phyloP scores from a whole-genome alignment of 2,888 invertebrate species.

The Acronicta alni region DNA sequence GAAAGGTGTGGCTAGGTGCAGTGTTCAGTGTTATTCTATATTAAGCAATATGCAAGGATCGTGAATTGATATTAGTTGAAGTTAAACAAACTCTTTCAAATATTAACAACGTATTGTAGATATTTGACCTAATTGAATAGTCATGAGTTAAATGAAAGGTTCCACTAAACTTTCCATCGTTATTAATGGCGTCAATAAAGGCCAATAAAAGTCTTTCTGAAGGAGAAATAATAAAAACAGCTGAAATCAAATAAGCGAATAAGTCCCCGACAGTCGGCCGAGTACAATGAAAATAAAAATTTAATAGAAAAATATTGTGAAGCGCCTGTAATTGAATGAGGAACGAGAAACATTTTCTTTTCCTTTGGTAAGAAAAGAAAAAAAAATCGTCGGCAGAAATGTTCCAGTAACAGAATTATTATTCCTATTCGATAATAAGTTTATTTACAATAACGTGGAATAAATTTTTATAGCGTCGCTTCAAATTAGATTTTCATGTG shows the following conservation, averaged over 20 bases:
- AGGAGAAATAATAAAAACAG: constrained; percentile 51
- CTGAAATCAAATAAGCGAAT: constrained; percentile 76
- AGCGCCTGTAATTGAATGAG: constrained; percentile 81
- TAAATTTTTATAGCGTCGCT: constrained; percentile 62
- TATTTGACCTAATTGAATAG: neutral
- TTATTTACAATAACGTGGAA: constrained; percentile 81
- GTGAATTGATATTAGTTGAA: neutral
- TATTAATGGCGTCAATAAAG: constrained; percentile 10
- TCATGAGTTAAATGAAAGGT: too few relatives aligned
- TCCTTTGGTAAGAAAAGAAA: constrained; percentile 47
- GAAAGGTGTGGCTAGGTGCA: neutral
- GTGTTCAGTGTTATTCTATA: neutral
- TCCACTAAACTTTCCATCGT: neutral
- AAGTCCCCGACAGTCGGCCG: constrained; percentile 56
- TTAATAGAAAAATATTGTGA: constrained; percentile 86
- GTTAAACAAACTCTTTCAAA: neutral
- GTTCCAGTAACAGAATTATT: constrained; percentile 82
- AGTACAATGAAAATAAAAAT: constrained; percentile 84
- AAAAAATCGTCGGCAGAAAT: constrained; percentile 68
- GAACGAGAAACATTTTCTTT: constrained; percentile 70
- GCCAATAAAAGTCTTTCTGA: constrained; percentile 38
- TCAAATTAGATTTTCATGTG: constrained; percentile 55
- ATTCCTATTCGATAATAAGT: constrained; percentile 85
- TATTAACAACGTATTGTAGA: too few relatives aligned
- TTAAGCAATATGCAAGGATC: neutral